A percentile compares a stretch with the other conserved stretches of the same genome.
phyloP scores from a whole-genome alignment of 2,797 vertebrate genomes.

The Dryobates pubescens region DNA sequence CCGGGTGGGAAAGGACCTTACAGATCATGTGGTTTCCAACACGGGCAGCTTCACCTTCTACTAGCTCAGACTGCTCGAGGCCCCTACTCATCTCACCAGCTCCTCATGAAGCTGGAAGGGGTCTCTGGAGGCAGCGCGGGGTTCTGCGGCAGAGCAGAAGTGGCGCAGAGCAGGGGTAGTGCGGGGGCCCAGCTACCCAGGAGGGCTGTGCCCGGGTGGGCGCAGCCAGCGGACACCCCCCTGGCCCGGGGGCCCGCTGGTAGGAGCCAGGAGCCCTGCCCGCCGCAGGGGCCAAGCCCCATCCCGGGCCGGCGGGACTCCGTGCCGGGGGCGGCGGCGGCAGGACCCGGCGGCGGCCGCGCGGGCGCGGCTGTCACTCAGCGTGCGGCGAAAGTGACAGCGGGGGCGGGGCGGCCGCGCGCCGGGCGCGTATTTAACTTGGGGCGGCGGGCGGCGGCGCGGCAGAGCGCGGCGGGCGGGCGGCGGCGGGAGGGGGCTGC shows the following conservation, averaged over 20 bases:
- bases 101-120: rapidly evolving
- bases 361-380: background rate
- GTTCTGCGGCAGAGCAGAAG: rapidly evolving
- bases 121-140: rapidly evolving
- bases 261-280: background rate
- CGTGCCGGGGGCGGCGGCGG: background rate
- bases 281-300: background rate
- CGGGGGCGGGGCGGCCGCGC: background rate
- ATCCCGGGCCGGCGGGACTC: background rate
- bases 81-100: background rate
- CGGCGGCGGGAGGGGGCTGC: background rate
- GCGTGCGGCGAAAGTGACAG: background rate
- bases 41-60: no score
- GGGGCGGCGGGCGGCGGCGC: background rate
- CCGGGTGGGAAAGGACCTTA: no score
- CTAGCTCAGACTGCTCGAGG: no score
- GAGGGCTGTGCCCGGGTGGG: background rate
- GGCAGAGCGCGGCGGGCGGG: background rate
- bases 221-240: background rate
- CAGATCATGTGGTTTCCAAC: no score
- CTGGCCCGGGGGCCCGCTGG: background rate
- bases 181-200: rapidly evolving
- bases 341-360: background rate
- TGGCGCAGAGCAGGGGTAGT: background rate
- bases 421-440: slow-evolving; percentile 30